Conservation (phyloP, 2,113 vertebrate genomes). For the Alces alces region DNA sequence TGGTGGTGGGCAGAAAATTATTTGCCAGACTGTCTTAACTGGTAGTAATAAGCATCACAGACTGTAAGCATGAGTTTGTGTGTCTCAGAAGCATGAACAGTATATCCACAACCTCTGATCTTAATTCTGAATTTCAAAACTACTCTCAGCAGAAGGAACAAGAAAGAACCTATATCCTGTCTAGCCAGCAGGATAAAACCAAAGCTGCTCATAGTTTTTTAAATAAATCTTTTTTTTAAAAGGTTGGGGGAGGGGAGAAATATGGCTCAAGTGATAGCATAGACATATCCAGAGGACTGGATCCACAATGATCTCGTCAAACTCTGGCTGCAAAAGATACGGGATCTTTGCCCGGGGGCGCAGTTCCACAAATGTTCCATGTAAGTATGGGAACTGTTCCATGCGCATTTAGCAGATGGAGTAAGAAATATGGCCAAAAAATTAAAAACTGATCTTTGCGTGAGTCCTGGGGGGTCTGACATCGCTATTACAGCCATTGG, state of each 20-base stretch:
- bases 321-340: slow-evolving; percentile 71
- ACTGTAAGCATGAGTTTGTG: not conserved
- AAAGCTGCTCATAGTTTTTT: slow-evolving; percentile 53
- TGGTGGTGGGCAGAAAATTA: not conserved
- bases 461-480: slow-evolving; percentile 78
- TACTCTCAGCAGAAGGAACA: slow-evolving; percentile 35
- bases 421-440: slow-evolving; percentile 76
- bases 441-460: slow-evolving; percentile 77
- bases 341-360: slow-evolving; percentile 67
- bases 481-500: slow-evolving; percentile 74
- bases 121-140: slow-evolving; percentile 52
- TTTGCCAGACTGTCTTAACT: not conserved
- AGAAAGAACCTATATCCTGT: slow-evolving; percentile 40
- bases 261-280: slow-evolving; percentile 58
- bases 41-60: not conserved
- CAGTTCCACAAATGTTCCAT: slow-evolving; percentile 75
- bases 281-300: slow-evolving; percentile 62
- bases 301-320: slow-evolving; percentile 70
- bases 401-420: slow-evolving; percentile 77
- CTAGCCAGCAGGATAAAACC: slow-evolving; percentile 54
- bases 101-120: slow-evolving; percentile 13
- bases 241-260: slow-evolving; percentile 35
- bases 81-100: slow-evolving; percentile 14
- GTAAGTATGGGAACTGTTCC: slow-evolving; percentile 73
- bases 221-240: slow-evolving; percentile 44